These are phyloP conservation scores for Calameuta idolon DNA, from an alignment of 2,888 invertebrate species.

Conservation along the genomic window DNA sequence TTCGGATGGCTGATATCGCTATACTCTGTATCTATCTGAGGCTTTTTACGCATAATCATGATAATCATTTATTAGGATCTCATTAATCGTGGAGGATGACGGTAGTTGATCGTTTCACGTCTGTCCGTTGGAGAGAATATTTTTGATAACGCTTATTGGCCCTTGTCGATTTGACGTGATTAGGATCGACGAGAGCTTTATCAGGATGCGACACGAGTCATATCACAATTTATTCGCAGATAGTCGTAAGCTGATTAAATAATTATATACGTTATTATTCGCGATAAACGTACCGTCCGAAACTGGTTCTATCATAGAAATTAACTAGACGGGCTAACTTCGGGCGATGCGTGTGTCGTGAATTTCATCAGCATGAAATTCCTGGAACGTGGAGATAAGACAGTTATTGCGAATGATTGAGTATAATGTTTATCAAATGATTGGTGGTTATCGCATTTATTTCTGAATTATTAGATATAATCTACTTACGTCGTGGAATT, in stretches of 20 bases:
- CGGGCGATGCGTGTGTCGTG: not conserved
- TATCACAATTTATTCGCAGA: not conserved
- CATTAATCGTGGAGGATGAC: not conserved
- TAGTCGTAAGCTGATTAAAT: not conserved
- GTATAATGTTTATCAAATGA: not conserved
- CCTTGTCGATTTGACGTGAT: not conserved
- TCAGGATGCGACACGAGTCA: not conserved
- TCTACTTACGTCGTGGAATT: not conserved
- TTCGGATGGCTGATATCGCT: not conserved
- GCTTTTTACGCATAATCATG: not conserved
- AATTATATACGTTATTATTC: not conserved
- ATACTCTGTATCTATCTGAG: not conserved
- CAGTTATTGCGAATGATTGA: not conserved
- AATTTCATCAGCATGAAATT: not conserved
- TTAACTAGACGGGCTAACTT: not conserved
- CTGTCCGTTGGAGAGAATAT: not conserved
- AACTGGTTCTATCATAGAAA: not conserved
- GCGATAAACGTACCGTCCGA: not conserved
- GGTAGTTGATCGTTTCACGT: not conserved
- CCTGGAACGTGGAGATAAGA: not conserved
- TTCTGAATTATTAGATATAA: not conserved
- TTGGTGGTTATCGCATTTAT: not conserved
- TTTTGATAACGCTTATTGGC: not conserved
- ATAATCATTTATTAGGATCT: not conserved
- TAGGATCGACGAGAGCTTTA: not conserved